Evolutionary conservation across 2,888 invertebrate species (phyloP).

Genomic region (Chesias legatella): DNA sequence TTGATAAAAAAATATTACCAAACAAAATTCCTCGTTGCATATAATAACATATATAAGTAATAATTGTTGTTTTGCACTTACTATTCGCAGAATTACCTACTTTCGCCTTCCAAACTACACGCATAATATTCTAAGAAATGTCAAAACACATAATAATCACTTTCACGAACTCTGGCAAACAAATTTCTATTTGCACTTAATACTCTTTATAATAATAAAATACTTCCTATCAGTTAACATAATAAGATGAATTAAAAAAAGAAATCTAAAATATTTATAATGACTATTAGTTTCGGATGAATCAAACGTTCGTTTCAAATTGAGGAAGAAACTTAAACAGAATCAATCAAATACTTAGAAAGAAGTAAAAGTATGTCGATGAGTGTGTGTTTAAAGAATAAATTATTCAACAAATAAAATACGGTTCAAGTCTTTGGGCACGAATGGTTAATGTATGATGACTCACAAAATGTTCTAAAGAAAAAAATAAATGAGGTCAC

Average conservation of each 20-base stretch:
- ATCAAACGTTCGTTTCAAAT: slow-evolving; percentile 4
- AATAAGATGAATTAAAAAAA: slow-evolving; percentile 4
- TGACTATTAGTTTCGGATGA: slow-evolving; percentile 5
- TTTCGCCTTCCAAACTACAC: slow-evolving; percentile 21
- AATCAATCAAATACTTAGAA: slow-evolving; percentile 26
- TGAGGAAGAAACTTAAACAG: slow-evolving; percentile 24
- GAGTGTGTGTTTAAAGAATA: slow-evolving; percentile 24
- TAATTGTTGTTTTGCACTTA: not conserved
- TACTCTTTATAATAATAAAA: too few relatives aligned
- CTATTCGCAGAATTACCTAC: slow-evolving; percentile 24
- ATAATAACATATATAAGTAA: too few relatives aligned
- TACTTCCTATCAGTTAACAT: slow-evolving; percentile 1
- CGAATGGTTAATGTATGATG: slow-evolving; percentile 37
- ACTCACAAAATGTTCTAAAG: slow-evolving; percentile 35
- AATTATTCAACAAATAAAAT: slow-evolving; percentile 31
- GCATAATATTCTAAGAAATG: slow-evolving; percentile 4
- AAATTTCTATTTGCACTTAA: too few relatives aligned
- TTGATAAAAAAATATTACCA: too few relatives aligned
- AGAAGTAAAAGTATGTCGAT: slow-evolving; percentile 33
- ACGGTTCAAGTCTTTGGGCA: slow-evolving; percentile 23
- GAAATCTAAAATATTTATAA: slow-evolving; percentile 1
- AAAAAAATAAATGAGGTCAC: slow-evolving; percentile 38
- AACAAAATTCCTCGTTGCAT: too few relatives aligned
- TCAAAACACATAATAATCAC: slow-evolving; percentile 13
- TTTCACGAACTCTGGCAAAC: slow-evolving; percentile 14